Base-by-base conservation (phyloP, 2,113 vertebrate genomes). In the Fulica atra region DNA sequence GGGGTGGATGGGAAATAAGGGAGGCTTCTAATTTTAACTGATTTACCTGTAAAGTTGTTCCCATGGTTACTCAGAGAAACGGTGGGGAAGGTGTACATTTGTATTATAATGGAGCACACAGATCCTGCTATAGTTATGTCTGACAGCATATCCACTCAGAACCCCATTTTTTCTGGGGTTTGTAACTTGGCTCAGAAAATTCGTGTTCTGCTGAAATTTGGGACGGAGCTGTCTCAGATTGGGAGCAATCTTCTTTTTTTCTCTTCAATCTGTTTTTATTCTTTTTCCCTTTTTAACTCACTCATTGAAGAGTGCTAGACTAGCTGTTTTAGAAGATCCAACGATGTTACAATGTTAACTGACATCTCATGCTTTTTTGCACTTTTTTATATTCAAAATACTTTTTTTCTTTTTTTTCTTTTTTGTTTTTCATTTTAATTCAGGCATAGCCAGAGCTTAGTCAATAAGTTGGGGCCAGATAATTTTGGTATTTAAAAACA, bases 161-260 rank as follows among this genome's bases (percentile, higher is more conserved):
- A 26, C 94, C 91, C 74, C 88, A 57, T 95, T 97, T 98, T 98
- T 97, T 90, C 93, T 82, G 96, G 96, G 97, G 95, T 97, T 96
- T 91, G 5, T 95, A 96, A 88, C 92, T 93, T 94, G 94, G 92
- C 96, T 96, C 81, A 95, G 95, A 80, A 96, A 96, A 95, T 92
- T 77, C 2, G 11, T 78, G 57, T 91, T 94, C 46, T 93, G 94
- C 93, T 96, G 97, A 97, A 97, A 97, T 98, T 98, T 98, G 97
- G 88, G 96, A 96, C 60, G 6, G 33, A 63, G 51, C 82, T 80
- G 89, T 97, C 98, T 97, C 96, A 95, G 97, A 97, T 91, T 97
- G 95, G 82, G 78, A 96, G 92, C 16, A 56, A 82, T 89, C 87
- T 95, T 93, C 71, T 92, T 90, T 96, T 51, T 26, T 93, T 88